These are phyloP conservation scores for Agrochola lychnidis DNA, from an alignment of 2,888 invertebrate species.

Conservation along the genomic window DNA sequence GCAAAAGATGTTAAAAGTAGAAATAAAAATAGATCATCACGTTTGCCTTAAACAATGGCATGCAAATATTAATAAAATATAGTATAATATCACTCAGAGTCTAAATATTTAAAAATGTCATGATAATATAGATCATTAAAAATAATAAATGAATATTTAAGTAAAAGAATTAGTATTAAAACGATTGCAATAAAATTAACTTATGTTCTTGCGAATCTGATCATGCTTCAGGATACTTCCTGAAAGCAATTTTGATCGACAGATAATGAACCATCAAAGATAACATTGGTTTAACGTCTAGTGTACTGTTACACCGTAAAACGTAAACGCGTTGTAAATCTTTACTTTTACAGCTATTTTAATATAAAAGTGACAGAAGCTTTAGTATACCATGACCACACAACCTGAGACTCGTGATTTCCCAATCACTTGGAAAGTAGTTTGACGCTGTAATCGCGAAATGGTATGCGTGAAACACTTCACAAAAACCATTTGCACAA, in stretches of 20 bases:
- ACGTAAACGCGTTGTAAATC: constrained; percentile 3
- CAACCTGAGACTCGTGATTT: constrained; percentile 8
- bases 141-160: neutral
- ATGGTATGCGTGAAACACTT: constrained; percentile 36
- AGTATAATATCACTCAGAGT: too few species aligned
- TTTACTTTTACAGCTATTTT: constrained; percentile 3
- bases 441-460: constrained; percentile 22
- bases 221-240: neutral
- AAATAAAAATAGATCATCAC: too few species aligned
- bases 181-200: neutral
- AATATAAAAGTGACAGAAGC: neutral
- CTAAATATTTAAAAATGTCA: too few species aligned
- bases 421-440: constrained; percentile 24
- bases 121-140: too few species aligned
- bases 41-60: too few species aligned
- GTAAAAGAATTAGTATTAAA: neutral
- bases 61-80: too few species aligned
- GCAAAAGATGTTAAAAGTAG: too few species aligned
- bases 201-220: too few species aligned
- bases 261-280: neutral
- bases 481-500: constrained; percentile 34
- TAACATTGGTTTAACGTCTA: neutral
- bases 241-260: neutral
- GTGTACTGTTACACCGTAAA: neutral
- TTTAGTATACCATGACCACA: neutral